Conservation (phyloP, 2,888 invertebrate genomes). For the Bombyx huttoni region DNA sequence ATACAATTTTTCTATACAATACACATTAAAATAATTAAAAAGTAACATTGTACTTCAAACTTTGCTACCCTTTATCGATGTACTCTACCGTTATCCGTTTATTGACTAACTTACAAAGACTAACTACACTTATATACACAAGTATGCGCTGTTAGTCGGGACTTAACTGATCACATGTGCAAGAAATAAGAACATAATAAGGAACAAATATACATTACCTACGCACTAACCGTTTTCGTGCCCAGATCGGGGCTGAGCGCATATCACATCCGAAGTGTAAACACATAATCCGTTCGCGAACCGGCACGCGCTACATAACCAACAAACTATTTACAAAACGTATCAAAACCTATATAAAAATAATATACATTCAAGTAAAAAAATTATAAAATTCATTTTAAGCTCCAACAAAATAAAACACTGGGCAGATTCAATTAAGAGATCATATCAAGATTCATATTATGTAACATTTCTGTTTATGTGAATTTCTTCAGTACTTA, state of each 20-base stretch:
- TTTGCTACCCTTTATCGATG: conserved; percentile 57
- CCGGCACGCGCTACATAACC: conserved; percentile 31
- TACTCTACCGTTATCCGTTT: conserved; percentile 40
- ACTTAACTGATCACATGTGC: conserved; percentile 62
- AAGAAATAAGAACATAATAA: conserved; percentile 53
- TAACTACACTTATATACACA: conserved; percentile 40
- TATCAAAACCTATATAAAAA: conserved; percentile 59
- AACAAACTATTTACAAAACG: conserved; percentile 59
- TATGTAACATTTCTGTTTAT: conserved; percentile 23
- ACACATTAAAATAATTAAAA: conserved; percentile 58
- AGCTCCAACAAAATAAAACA: conserved; percentile 62
- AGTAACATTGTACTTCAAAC: conserved; percentile 68
- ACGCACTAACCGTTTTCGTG: conserved; percentile 49
- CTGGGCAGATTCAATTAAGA: conserved; percentile 69
- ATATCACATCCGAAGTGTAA: conserved; percentile 50
- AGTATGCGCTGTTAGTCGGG: conserved; percentile 57
- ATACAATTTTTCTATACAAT: conserved; percentile 67
- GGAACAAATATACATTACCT: conserved; percentile 65
- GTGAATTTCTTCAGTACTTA: conserved; percentile 24
- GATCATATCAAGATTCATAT: conserved; percentile 68
- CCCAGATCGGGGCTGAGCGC: conserved; percentile 30
- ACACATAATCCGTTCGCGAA: conserved; percentile 54
- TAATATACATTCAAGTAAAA: conserved; percentile 44
- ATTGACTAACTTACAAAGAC: conserved; percentile 12
- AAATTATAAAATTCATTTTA: conserved; percentile 46